Conservation (phyloP, 2,888 invertebrate genomes). For the Brachyopa scutellaris region DNA sequence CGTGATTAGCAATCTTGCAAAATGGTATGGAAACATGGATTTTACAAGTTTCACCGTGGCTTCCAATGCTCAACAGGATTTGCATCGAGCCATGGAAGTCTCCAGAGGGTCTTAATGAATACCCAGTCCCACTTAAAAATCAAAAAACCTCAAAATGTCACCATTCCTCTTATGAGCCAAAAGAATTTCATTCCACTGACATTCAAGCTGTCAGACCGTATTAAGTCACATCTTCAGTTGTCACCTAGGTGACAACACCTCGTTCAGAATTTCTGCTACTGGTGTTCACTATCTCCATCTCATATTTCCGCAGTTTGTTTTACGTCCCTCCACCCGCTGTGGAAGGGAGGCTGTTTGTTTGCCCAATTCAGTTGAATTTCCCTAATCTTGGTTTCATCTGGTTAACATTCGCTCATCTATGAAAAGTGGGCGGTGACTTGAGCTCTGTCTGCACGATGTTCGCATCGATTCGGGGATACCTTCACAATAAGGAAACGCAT, state of each 20-base stretch:
- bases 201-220: conserved; percentile 37
- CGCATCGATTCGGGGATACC: conserved; percentile 38
- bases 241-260: conserved; percentile 15
- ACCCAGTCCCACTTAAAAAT: too few species aligned
- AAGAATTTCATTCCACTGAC: too few species aligned
- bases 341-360: neutral
- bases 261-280: conserved; percentile 44
- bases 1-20: too few species aligned
- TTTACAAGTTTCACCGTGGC: too few species aligned
- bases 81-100: too few species aligned
- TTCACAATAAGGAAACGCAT: conserved; percentile 54
- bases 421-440: conserved; percentile 48
- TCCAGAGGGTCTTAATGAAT: too few species aligned
- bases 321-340: conserved; percentile 6
- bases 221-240: conserved; percentile 3
- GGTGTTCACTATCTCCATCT: conserved; percentile 48
- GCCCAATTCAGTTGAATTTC: conserved; percentile 36
- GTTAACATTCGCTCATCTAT: neutral
- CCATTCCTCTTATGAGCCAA: too few species aligned
- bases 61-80: too few species aligned
- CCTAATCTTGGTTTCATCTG: conserved; percentile 40
- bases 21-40: too few species aligned
- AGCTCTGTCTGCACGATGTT: neutral
- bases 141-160: too few species aligned
- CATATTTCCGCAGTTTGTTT: conserved; percentile 51